Evolutionary conservation across 1,140 invertebrate species (phyloP).

Genomic region (Dermatophagoides farinae): DNA sequence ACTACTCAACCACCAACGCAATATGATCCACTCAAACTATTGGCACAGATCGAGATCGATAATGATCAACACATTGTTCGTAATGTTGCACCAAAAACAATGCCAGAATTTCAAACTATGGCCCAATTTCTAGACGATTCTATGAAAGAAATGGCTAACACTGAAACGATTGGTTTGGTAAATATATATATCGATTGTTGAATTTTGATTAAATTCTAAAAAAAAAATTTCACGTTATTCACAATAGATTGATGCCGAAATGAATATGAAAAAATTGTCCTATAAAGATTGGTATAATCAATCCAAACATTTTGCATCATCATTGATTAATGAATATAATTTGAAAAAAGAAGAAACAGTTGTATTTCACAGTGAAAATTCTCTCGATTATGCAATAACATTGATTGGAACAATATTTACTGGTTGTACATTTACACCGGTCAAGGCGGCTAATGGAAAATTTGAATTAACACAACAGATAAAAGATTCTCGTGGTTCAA

Average conservation of each 20-base stretch:
- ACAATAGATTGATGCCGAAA: not conserved
- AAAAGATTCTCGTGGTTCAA: not conserved
- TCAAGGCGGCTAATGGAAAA: not conserved
- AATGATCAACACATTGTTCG: too few species aligned
- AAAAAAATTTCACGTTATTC: not conserved
- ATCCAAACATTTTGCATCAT: not conserved
- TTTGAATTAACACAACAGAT: not conserved
- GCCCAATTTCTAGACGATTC: not conserved
- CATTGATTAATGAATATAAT: not conserved
- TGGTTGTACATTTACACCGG: not conserved
- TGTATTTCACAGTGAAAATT: not conserved
- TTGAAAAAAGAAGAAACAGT: not conserved
- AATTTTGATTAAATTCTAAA: not conserved
- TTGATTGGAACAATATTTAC: not conserved
- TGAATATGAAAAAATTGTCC: not conserved
- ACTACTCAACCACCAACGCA: too few species aligned
- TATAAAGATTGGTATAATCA: not conserved
- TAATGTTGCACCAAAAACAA: too few species aligned
- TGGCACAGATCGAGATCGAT: too few species aligned
- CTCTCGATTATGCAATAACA: not conserved
- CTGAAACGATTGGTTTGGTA: not conserved
- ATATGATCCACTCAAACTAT: too few species aligned
- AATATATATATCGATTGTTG: not conserved
- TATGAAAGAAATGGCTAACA: not conserved
- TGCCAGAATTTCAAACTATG: too few species aligned